These are phyloP conservation scores for Poecilus cupreus DNA, from an alignment of 2,888 invertebrate genomes.

Conservation along the genomic window DNA sequence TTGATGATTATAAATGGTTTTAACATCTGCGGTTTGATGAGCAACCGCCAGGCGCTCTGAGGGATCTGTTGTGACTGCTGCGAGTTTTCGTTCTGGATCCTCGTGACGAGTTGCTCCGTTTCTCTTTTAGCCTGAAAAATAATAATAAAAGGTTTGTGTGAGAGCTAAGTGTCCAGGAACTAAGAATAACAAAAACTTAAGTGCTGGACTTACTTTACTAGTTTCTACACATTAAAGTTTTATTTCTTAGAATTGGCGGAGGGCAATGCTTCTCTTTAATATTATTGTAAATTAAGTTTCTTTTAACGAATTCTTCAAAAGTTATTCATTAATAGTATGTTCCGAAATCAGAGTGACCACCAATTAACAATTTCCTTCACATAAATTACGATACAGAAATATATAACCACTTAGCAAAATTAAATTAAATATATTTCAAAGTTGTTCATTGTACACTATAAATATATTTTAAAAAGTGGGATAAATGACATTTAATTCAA, in stretches of 20 bases:
- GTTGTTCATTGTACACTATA: too few species aligned
- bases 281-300: not conserved
- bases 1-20: conserved; percentile 85
- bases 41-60: conserved; percentile 68
- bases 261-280: not conserved
- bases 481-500: too few species aligned
- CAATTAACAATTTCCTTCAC: too few species aligned
- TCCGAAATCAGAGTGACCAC: too few species aligned
- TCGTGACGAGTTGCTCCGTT: conserved; percentile 77
- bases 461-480: too few species aligned
- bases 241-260: not conserved
- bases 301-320: too few species aligned
- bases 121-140: conserved; percentile 77
- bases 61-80: conserved; percentile 67
- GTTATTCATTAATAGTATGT: too few species aligned
- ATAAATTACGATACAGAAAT: too few species aligned
- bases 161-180: not conserved
- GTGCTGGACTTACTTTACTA: not conserved
- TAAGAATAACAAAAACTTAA: not conserved
- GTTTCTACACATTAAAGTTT: not conserved
- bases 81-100: conserved; percentile 76
- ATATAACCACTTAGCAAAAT: too few species aligned
- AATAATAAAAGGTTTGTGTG: too few species aligned
- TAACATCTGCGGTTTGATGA: conserved; percentile 78
- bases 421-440: too few species aligned